These are phyloP conservation scores for Drosophila pruinosa DNA, from an alignment of 1,140 invertebrate species.

Conservation along the genomic window DNA sequence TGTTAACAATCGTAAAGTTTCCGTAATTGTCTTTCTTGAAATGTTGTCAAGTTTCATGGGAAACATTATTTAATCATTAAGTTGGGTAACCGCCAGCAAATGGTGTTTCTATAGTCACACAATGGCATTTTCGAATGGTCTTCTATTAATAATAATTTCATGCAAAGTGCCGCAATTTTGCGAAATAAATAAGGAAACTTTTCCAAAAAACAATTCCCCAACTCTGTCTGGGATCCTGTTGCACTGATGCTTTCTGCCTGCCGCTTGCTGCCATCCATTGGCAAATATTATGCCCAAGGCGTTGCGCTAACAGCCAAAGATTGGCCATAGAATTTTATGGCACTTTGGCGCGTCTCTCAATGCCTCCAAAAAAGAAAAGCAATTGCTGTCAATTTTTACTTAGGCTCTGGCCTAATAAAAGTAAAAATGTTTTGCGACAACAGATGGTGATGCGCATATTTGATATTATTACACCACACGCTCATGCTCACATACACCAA, in stretches of 20 bases:
- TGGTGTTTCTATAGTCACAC: slow-evolving; percentile 28
- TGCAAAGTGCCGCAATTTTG: slow-evolving; percentile 41
- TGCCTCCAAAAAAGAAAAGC: slow-evolving; percentile 49
- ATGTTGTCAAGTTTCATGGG: slow-evolving; percentile 1
- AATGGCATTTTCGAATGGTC: slow-evolving; percentile 21
- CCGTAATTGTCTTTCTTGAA: neutral
- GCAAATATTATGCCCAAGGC: slow-evolving; percentile 62
- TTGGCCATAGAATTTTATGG: slow-evolving; percentile 76
- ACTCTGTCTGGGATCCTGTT: slow-evolving; percentile 17
- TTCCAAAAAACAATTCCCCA: slow-evolving; percentile 38
- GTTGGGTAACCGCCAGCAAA: slow-evolving; percentile 29
- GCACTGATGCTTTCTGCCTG: slow-evolving; percentile 5
- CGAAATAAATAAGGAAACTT: slow-evolving; percentile 47
- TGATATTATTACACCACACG: slow-evolving; percentile 61
- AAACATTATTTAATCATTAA: slow-evolving; percentile 31
- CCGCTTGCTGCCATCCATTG: slow-evolving; percentile 6
- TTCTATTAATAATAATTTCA: slow-evolving; percentile 48
- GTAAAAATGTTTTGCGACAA: slow-evolving; percentile 57
- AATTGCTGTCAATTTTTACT: slow-evolving; percentile 78
- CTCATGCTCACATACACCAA: neutral
- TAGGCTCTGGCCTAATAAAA: slow-evolving; percentile 58
- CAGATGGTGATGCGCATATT: slow-evolving; percentile 76
- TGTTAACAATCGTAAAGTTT: neutral
- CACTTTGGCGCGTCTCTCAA: slow-evolving; percentile 54
- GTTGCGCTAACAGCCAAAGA: slow-evolving; percentile 71